Evolutionary conservation across 2,888 invertebrate species (phyloP), one percentile per base, ranked within the genome.

Genomic region (Subacronicta megacephala): DNA sequence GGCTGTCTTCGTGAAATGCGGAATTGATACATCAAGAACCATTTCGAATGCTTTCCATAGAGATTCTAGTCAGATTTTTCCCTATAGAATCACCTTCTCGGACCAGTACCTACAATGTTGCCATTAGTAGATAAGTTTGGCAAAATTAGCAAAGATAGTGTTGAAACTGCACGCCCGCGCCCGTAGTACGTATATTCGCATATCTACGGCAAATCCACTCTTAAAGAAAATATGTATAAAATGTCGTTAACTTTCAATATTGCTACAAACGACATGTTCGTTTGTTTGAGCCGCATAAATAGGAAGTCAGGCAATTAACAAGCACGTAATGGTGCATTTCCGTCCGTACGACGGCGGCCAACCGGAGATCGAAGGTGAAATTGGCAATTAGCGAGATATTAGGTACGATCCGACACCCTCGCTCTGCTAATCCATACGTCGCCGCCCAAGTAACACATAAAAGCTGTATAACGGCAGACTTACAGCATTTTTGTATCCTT

Each of bases 351-450:
- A 68, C 78, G 70, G 51, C 73, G 66, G 74, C 71, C 64, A 71
- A 80, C 89, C 92, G 92, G 92, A 92, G 88, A 92, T 92, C 86
- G 88, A 90, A 88, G 71, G 74, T 81, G 73, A 88, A 88, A 92
- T 93, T 92, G 93, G 75, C 92, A 89, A 93, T 92, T 90, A 91
- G 84, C 75, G 73, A 81, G 82, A 87, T 81, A 89, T 89, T 85
- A 26, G 10, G 26, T 26, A 88, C 83, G 71, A 70, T 44, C 62
- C 62, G 54, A 71, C 77, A 69, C 72, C 55, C 51, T 60, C 59
- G 40, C 60, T 66, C 74, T 64, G 78, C 79, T 83, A 80, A 80
- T 73, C 49, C 66, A 67, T 62, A 62, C 57, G 63, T 75, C 58
- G 64, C 41, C 60, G 49, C 42, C 60, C 77, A 76, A 75, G 79